These are phyloP conservation scores for Pangasius mekongensis DNA, from an alignment of 2,797 vertebrate genomes.

Conservation along the genomic window DNA sequence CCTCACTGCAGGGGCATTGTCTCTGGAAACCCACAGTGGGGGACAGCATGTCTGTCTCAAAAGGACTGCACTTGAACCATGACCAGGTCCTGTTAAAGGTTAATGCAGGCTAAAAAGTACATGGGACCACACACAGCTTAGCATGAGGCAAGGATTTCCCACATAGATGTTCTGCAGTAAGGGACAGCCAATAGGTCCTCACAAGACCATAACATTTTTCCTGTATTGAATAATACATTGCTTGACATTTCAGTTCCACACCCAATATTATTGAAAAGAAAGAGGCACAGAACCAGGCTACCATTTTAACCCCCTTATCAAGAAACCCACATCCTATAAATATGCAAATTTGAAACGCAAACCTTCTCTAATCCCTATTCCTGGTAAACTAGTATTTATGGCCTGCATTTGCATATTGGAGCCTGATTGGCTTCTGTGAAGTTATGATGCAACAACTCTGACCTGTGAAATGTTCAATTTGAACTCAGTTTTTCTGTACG, in stretches of 20 bases:
- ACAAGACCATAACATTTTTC: neutral
- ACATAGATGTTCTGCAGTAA: neutral
- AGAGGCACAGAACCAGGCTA: neutral
- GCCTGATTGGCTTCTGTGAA: neutral
- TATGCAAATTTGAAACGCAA: neutral
- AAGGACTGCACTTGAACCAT: constrained; percentile 46
- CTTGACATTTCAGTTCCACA: neutral
- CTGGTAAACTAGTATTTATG: too few relatives aligned
- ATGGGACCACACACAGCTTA: constrained; percentile 35
- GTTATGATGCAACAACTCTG: neutral
- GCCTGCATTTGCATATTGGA: neutral
- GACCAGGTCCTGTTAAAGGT: constrained; percentile 43
- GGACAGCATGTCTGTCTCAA: constrained; percentile 29
- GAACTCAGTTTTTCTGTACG: neutral
- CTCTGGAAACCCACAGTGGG: constrained; percentile 24
- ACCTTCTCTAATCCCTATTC: neutral
- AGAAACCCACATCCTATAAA: neutral
- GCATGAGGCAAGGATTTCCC: neutral
- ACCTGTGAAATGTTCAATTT: neutral
- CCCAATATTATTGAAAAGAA: neutral
- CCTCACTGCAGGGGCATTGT: constrained; percentile 29
- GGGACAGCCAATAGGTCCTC: neutral
- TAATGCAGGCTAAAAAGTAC: constrained; percentile 43
- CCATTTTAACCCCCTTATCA: neutral
- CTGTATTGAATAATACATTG: neutral